phyloP scores from a whole-genome alignment of 2,113 vertebrate species.

The Prietella phreatophila region DNA sequence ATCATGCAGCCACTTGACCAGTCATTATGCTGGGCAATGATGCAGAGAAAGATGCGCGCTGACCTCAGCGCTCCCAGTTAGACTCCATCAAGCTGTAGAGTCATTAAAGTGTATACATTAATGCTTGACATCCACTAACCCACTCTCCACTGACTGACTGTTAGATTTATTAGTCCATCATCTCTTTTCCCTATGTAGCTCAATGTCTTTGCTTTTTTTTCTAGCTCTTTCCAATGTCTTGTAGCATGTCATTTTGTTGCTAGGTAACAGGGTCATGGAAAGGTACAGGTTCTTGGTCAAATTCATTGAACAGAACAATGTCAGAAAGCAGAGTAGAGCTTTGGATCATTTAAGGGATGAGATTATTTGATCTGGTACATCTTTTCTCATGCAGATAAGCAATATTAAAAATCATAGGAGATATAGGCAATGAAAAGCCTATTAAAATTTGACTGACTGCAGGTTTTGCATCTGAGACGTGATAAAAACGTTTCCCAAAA shows the following conservation, averaged over 20 bases:
- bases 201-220: not conserved
- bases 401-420: not conserved
- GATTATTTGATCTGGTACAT: not conserved
- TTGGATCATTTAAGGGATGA: not conserved
- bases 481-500: not conserved
- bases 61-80: not conserved
- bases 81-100: not conserved
- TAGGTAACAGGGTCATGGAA: constrained; percentile 36
- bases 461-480: not conserved
- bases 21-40: constrained; percentile 10
- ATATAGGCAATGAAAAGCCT: not conserved
- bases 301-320: constrained; percentile 2
- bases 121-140: not conserved
- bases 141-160: not conserved
- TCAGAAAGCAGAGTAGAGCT: constrained; percentile 14
- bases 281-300: constrained; percentile 21
- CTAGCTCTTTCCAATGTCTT: constrained; percentile 6
- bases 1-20: constrained; percentile 14
- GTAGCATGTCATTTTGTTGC: constrained; percentile 33
- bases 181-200: not conserved
- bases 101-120: constrained; percentile 19
- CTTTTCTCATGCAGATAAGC: constrained; percentile 3
- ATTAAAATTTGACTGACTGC: constrained; percentile 2
- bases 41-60: not conserved
- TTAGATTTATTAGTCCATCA: not conserved